Conservation (phyloP, 2,888 invertebrate genomes). For the Tenthredo livida region DNA sequence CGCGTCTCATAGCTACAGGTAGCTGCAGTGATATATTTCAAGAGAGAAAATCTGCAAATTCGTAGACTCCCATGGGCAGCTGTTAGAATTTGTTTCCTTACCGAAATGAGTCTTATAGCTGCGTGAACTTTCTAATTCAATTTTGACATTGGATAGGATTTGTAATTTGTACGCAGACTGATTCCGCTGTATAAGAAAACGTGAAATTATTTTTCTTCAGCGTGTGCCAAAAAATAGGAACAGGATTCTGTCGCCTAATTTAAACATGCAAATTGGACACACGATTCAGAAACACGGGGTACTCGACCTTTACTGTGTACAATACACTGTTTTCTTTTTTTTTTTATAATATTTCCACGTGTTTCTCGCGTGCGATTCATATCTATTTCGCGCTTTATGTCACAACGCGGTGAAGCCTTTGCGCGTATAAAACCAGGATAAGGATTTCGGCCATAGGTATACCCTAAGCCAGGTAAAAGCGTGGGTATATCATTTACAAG, state of each 20-base stretch:
- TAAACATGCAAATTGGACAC: slow-evolving; percentile 30
- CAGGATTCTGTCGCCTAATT: not conserved
- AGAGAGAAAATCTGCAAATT: not conserved
- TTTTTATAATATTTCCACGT: not conserved
- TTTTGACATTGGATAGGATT: not conserved
- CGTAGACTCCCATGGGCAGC: slow-evolving; percentile 10
- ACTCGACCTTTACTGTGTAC: not conserved
- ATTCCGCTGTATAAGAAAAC: not conserved
- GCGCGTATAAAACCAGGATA: not conserved
- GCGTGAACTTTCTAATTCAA: not conserved
- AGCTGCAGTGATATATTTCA: not conserved
- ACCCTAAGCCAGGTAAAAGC: not conserved
- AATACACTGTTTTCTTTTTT: not conserved
- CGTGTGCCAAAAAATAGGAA: not conserved
- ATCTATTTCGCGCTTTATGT: slow-evolving; percentile 8
- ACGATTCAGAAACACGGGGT: slow-evolving; percentile 2
- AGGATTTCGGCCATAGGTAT: slow-evolving; percentile 12
- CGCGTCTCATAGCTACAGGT: slow-evolving; percentile 4
- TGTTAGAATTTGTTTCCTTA: not conserved
- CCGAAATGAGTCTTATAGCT: not conserved
- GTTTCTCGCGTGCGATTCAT: slow-evolving; percentile 28
- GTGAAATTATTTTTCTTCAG: not conserved
- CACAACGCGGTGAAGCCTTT: not conserved
- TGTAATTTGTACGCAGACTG: not conserved
- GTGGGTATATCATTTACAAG: not conserved